Conservation (phyloP, 2,797 vertebrate species). For the Amblyraja radiata region DNA sequence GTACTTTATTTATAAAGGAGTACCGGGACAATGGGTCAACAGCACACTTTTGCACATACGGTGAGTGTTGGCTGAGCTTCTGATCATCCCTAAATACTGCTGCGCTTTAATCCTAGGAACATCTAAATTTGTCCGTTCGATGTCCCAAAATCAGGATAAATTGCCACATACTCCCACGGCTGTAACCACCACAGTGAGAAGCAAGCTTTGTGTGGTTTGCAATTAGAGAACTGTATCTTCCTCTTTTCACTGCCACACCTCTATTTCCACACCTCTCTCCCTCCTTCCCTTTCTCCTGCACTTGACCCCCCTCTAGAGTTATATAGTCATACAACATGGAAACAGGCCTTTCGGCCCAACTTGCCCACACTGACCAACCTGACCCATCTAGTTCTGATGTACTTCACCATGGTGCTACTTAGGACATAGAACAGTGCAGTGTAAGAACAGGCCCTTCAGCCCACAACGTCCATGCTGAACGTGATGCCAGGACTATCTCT, state of each 20-base stretch:
- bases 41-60: background rate
- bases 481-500: no score
- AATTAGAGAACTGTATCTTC: background rate
- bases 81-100: background rate
- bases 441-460: no score
- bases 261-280: background rate
- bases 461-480: no score
- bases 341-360: no score
- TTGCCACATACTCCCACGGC: no score
- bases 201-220: no score
- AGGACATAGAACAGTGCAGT: no score
- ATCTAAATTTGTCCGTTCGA: background rate
- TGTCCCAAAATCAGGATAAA: no score
- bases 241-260: background rate
- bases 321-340: no score
- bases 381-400: background rate
- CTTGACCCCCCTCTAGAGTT: background rate
- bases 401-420: background rate
- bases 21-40: background rate
- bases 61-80: background rate
- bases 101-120: background rate
- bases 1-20: background rate
- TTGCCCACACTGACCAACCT: no score
- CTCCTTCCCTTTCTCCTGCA: background rate
- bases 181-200: background rate